These are phyloP conservation scores for Microvelia longipes DNA, from an alignment of 1,140 invertebrate species.

Conservation along the genomic window DNA sequence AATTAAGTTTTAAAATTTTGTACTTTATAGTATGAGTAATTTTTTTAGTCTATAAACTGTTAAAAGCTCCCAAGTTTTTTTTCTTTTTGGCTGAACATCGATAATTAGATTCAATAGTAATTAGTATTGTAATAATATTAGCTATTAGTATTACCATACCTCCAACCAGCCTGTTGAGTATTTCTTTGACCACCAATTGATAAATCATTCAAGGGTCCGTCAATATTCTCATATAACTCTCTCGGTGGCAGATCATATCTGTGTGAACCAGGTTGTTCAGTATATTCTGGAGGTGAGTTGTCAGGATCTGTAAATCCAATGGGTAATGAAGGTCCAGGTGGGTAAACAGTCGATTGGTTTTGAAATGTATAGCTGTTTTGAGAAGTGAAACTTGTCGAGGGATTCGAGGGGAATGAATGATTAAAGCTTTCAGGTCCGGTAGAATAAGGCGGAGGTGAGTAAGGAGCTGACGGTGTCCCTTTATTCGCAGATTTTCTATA, in stretches of 20 bases:
- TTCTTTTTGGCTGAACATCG: too few species aligned
- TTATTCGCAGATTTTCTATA: slow-evolving; percentile 5
- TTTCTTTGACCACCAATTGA: background rate
- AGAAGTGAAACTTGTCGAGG: background rate
- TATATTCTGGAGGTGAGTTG: background rate
- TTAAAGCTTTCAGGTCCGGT: background rate
- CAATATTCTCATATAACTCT: background rate
- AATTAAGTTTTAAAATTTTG: too few species aligned
- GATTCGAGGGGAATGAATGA: background rate
- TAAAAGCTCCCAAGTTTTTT: too few species aligned
- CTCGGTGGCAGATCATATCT: background rate
- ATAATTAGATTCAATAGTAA: too few species aligned
- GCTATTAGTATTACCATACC: too few species aligned
- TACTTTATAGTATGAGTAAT: too few species aligned
- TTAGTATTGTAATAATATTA: too few species aligned
- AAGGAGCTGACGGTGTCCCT: slow-evolving; percentile 8
- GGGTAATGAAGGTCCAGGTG: background rate
- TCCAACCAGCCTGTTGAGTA: background rate
- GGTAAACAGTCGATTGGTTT: background rate
- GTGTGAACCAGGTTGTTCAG: background rate
- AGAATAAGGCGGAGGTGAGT: slow-evolving; percentile 1
- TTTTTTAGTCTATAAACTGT: too few species aligned
- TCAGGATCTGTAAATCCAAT: background rate
- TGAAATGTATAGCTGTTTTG: background rate
- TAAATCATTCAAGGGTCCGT: background rate